Evolutionary conservation across 1,140 invertebrate species (phyloP), one percentile per base, ranked within the genome.

Genomic region (Liolophura sinensis): DNA sequence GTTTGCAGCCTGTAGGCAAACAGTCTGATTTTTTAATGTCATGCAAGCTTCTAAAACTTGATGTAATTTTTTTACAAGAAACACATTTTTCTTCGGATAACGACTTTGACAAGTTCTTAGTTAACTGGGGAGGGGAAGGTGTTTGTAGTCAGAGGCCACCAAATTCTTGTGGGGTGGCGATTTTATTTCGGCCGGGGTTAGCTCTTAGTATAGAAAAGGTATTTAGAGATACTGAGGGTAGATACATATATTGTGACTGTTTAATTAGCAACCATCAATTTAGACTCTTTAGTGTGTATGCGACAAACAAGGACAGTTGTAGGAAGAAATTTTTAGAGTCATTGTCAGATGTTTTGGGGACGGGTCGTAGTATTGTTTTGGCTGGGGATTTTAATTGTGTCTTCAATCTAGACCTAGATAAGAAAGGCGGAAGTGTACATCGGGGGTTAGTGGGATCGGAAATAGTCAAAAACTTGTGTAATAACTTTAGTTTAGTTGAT

Each of bases 61-160:
- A 57, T 54, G 47, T 64, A 31, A 18, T 54, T 22, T 64, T 64
- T 22, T 25, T 56, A 12, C 62, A 64, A 49, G 62, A 64, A 56
- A 64, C 62, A 18, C 62, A 64, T 54, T 20, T 64, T 56, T 16
- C 40, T 54, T 56, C 20, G 40, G 5, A 40, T 5, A 27, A 25
- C 12, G 25, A 31, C 9, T 40, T 40, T 40, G 31, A 24, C 18
- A n/a, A 18, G 40, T 25, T 18, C 0, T 4, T 12, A 54, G 52
- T 52, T 18, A 27, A 52, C 9, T 1, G 16, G 47, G 16, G 14
- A 16, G 58, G 40, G 0, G 62, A 16, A 20, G 25, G 24, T 20
- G 54, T 50, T n/a, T 62, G 65, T 59, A 31, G 49, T 20, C 55
- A 62, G 18, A 20, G 25, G 1, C 14, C 51, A 1, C 48, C 52